Base-by-base conservation (phyloP, 2,888 invertebrate species). In the Taphrorychus bicolor region DNA sequence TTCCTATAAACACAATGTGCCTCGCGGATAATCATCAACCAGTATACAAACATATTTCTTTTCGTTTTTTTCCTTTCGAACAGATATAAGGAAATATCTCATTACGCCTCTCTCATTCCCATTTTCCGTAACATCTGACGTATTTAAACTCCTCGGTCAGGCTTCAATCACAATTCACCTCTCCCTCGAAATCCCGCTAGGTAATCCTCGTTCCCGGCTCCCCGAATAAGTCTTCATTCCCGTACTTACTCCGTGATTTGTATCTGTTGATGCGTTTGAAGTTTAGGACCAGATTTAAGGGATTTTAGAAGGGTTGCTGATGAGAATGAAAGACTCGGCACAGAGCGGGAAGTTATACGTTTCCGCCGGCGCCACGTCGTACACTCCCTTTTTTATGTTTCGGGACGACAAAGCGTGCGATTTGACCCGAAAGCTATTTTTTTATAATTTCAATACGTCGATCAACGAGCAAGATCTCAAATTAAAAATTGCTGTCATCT, bases 191-290 rank as follows among this genome's bases (percentile, higher is more conserved):
- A 61, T 61, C 65, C 64, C 24, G 71, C 65, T 68, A 48, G 73
- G 73, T 77, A 77, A 79, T 78, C 79, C 78, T 72, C 65, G 77
- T 76, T 65, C 32, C 54, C 66, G 66, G 78, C 78, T 77, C 76
- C 72, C 75, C 73, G 73, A 74, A 80, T 80, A 80, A 80, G 77
- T 80, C 79, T 80, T 80, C 80, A 80, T 80, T 77, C 75, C 73
- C 75, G 76, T 77, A 77, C 78, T 77, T 77, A 77, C 76, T 42
- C 76, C 72, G 79, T 80, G 78, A 80, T 80, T 79, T 79, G 79
- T 80, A 77, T 76, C 74, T 73, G 76, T 74, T 76, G 78, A 77
- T 78, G 75, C 75, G 75, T 78, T 77, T 77, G 76, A 76, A 76
- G 76, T 76, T 76, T 76, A 70, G 73, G 76, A 73, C 73, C 77